These are phyloP conservation scores for Sweltsa coloradensis DNA, from an alignment of 1,140 invertebrate genomes.

Conservation along the genomic window DNA sequence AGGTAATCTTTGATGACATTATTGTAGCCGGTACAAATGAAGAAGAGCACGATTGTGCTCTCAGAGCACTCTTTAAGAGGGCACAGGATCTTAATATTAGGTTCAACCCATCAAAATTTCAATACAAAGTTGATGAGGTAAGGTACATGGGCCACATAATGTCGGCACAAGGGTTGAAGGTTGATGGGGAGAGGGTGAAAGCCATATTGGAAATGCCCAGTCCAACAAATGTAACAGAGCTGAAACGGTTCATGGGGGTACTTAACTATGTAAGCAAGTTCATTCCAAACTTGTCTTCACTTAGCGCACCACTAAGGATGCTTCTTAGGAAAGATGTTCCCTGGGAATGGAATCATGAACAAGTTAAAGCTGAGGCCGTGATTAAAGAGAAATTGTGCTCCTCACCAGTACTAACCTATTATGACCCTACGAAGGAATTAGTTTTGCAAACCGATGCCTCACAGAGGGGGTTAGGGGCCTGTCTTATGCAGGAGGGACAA, in stretches of 20 bases:
- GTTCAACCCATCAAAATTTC: neutral
- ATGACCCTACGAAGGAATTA: slow-evolving; percentile 19
- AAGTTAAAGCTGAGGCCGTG: no score
- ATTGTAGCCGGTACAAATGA: slow-evolving; percentile 16
- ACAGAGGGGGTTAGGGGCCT: slow-evolving; percentile 15
- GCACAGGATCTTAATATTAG: neutral
- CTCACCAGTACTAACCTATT: slow-evolving; percentile 18
- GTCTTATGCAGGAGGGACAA: slow-evolving; percentile 17
- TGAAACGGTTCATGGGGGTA: slow-evolving; percentile 26
- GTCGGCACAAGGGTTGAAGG: slow-evolving; percentile 17
- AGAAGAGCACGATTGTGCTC: neutral
- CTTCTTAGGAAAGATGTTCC: slow-evolving; percentile 15
- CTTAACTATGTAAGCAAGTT: slow-evolving; percentile 23
- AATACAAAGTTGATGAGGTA: slow-evolving; percentile 8
- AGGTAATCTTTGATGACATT: slow-evolving; percentile 28
- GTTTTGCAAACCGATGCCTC: slow-evolving; percentile 13
- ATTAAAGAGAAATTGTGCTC: no score
- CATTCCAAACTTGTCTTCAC: slow-evolving; percentile 15
- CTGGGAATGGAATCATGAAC: slow-evolving; percentile 14
- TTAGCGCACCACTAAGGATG: slow-evolving; percentile 13
- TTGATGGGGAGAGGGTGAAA: slow-evolving; percentile 26
- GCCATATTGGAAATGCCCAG: slow-evolving; percentile 24
- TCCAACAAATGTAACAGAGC: slow-evolving; percentile 22
- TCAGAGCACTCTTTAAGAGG: neutral
- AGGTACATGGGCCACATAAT: neutral